Percentiles rank a stretch among this genome's conserved stretches.
phyloP scores from a whole-genome alignment of 2,888 invertebrate species.

The Microctonus hyperodae region DNA sequence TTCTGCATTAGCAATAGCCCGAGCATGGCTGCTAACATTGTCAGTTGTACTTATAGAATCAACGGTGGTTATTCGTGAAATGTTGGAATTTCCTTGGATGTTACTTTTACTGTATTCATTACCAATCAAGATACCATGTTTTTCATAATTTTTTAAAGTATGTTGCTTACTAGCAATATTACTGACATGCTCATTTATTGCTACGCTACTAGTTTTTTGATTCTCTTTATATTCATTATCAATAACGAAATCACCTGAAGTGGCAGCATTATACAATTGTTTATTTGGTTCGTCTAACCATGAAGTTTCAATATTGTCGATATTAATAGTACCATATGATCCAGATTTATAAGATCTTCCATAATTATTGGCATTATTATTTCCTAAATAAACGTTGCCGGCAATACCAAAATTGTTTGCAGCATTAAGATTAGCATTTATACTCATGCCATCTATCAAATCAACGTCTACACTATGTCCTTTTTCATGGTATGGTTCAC shows the following conservation, averaged over 20 bases:
- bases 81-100: slow-evolving; percentile 25
- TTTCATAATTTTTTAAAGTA: too few species aligned
- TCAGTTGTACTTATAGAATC: slow-evolving; percentile 38
- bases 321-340: neutral
- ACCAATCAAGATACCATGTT: slow-evolving; percentile 31
- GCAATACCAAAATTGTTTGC: neutral
- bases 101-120: slow-evolving; percentile 3
- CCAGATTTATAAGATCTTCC: slow-evolving; percentile 5
- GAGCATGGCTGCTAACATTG: slow-evolving; percentile 37
- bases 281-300: neutral
- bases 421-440: slow-evolving; percentile 6
- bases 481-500: neutral
- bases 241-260: neutral
- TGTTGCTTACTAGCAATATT: too few species aligned
- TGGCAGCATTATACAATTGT: neutral
- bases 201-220: neutral
- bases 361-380: neutral
- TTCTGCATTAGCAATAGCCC: slow-evolving; percentile 39
- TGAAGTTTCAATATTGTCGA: neutral
- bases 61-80: slow-evolving; percentile 38
- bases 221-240: neutral
- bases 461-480: slow-evolving; percentile 1
- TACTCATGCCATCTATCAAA: slow-evolving; percentile 19
- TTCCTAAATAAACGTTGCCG: neutral
- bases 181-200: neutral